Evolutionary conservation across 2,113 vertebrate genomes (phyloP).

Genomic region (Sclerurus mexicanus): DNA sequence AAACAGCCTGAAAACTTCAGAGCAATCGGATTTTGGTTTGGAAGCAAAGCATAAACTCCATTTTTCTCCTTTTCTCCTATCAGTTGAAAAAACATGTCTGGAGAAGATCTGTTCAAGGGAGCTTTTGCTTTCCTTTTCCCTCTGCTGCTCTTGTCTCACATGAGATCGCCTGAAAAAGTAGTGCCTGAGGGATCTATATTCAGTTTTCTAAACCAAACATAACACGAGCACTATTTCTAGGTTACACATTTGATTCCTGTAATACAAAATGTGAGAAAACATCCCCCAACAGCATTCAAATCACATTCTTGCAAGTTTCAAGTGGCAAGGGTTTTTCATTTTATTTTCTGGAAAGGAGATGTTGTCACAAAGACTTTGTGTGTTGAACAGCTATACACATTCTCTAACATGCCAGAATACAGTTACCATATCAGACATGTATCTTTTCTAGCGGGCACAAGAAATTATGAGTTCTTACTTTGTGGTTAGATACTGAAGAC

Average conservation of each 20-base stretch:
- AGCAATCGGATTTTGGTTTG: neutral
- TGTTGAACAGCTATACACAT: constrained; percentile 54
- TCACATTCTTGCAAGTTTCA: constrained; percentile 61
- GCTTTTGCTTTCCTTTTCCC: constrained; percentile 41
- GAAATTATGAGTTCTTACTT: constrained; percentile 6
- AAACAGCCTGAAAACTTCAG: constrained; percentile 33
- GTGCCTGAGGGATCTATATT: constrained; percentile 56
- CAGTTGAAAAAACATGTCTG: constrained; percentile 30
- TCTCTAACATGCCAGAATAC: neutral
- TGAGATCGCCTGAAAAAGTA: constrained; percentile 46
- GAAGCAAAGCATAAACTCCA: neutral
- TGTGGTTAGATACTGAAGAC: neutral
- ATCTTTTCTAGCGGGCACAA: constrained; percentile 8
- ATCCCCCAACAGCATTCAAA: constrained; percentile 63
- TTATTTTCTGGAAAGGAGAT: constrained; percentile 36
- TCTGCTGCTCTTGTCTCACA: neutral
- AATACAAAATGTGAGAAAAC: constrained; percentile 56
- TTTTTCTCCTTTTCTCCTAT: constrained; percentile 35
- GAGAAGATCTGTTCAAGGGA: constrained; percentile 38
- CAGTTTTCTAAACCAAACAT: constrained; percentile 69
- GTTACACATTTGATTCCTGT: constrained; percentile 14
- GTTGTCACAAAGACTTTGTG: constrained; percentile 30
- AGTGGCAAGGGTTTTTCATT: constrained; percentile 64
- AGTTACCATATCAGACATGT: constrained; percentile 43
- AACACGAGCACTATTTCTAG: constrained; percentile 45